phyloP scores from a whole-genome alignment of 1,140 invertebrate genomes.

The Ctenoplectra terminalis region DNA sequence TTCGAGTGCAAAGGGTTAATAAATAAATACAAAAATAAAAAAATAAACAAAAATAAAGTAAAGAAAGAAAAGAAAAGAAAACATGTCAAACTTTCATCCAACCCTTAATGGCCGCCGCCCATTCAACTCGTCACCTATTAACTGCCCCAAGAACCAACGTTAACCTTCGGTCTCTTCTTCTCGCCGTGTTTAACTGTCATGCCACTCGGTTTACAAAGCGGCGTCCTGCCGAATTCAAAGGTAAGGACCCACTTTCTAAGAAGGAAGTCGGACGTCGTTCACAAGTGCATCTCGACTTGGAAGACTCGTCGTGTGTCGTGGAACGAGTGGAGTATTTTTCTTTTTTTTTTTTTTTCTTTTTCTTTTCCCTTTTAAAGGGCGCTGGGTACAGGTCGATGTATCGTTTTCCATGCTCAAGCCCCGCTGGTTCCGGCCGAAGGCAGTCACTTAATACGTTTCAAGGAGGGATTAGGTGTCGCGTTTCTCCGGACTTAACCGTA shows the following conservation, averaged over 20 bases:
- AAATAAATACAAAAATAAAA: too few species aligned
- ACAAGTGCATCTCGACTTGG: slow-evolving; percentile 31
- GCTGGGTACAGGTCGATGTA: slow-evolving; percentile 47
- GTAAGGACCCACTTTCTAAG: not conserved
- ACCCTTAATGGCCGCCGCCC: not conserved
- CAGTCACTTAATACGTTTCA: slow-evolving; percentile 79
- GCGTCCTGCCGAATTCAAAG: not conserved
- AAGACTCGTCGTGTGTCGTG: not conserved
- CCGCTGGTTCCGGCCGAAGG: slow-evolving; percentile 56
- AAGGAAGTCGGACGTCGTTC: slow-evolving; percentile 23
- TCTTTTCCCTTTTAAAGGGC: slow-evolving; percentile 25
- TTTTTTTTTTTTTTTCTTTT: not conserved
- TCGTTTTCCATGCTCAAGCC: slow-evolving; percentile 60
- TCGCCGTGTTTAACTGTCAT: not conserved
- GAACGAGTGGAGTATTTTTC: slow-evolving; percentile 23
- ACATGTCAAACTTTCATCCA: not conserved
- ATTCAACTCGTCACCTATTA: not conserved
- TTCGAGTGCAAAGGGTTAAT: too few species aligned
- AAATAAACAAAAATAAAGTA: too few species aligned
- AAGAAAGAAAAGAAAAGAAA: too few species aligned
- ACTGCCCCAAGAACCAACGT: not conserved
- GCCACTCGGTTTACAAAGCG: not conserved
- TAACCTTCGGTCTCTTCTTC: not conserved
- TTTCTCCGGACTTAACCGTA: slow-evolving; percentile 74
- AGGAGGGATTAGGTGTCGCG: slow-evolving; percentile 78